phyloP scores from a whole-genome alignment of 2,888 invertebrate species.

The Tetropium fuscum region DNA sequence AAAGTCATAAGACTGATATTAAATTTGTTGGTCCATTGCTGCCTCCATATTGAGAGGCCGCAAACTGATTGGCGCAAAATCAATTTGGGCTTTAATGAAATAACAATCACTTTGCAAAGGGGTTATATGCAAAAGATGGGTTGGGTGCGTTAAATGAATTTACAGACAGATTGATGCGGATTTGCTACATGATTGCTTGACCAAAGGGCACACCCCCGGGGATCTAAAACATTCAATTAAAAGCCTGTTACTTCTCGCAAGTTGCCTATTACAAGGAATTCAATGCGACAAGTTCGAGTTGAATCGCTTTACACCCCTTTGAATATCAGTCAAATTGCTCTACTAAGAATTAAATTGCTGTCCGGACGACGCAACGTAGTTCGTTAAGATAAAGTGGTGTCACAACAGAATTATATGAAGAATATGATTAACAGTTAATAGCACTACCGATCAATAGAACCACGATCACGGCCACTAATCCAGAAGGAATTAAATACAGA shows the following conservation, averaged over 20 bases:
- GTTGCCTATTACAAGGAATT: slow-evolving; percentile 51
- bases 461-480: too few relatives aligned
- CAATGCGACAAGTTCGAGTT: slow-evolving; percentile 26
- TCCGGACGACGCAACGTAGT: too few relatives aligned
- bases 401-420: too few relatives aligned
- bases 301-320: slow-evolving; percentile 21
- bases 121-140: slow-evolving; percentile 25
- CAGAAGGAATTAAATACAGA: too few relatives aligned
- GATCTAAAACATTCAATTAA: slow-evolving; percentile 61
- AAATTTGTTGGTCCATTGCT: slow-evolving; percentile 32
- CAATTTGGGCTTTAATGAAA: slow-evolving; percentile 41
- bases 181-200: slow-evolving; percentile 60
- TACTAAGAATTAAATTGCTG: slow-evolving; percentile 15
- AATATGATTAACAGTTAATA: too few relatives aligned
- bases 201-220: slow-evolving; percentile 60
- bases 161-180: slow-evolving; percentile 55
- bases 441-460: too few relatives aligned
- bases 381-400: too few relatives aligned
- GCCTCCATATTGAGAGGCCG: slow-evolving; percentile 35
- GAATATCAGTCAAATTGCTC: slow-evolving; percentile 15
- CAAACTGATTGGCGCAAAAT: slow-evolving; percentile 41
- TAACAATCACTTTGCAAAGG: slow-evolving; percentile 45
- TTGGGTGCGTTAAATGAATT: slow-evolving; percentile 34
- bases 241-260: slow-evolving; percentile 57
- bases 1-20: slow-evolving; percentile 35